Conservation (phyloP, 2,113 vertebrate genomes). For the Arvicanthis niloticus region DNA sequence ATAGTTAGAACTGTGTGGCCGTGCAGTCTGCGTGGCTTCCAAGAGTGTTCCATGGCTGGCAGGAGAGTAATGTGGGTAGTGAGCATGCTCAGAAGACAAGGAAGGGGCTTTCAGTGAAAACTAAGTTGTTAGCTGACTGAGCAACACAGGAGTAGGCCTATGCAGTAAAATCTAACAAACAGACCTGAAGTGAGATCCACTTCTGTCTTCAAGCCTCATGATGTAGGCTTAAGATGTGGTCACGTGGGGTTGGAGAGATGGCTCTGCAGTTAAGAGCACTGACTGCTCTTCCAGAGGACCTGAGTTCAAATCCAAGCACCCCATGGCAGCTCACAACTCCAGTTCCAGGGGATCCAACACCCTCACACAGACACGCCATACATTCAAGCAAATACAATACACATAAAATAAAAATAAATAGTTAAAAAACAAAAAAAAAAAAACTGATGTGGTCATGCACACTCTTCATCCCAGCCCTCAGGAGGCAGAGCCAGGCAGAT, state of each 20-base stretch:
- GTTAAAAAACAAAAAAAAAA: background rate
- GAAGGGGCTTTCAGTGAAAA: background rate
- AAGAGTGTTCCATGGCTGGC: background rate
- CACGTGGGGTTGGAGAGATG: no score
- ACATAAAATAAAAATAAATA: no score
- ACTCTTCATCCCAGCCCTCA: no score
- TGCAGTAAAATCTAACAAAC: background rate
- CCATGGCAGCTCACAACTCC: no score
- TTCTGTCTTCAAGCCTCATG: background rate
- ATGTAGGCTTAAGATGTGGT: background rate
- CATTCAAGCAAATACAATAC: no score
- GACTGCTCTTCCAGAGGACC: no score
- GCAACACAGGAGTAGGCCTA: background rate
- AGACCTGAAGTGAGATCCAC: background rate
- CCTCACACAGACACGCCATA: no score
- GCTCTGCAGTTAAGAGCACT: no score
- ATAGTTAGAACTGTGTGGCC: background rate
- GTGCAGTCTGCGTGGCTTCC: background rate
- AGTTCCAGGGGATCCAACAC: no score
- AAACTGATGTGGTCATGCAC: background rate
- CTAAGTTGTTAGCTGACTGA: background rate
- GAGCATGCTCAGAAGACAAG: background rate
- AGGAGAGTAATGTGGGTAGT: background rate
- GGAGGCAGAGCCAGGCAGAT: background rate
- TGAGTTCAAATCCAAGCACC: no score